Evolutionary conservation across 2,888 invertebrate genomes (phyloP).

Genomic region (Lutraria lutraria): DNA sequence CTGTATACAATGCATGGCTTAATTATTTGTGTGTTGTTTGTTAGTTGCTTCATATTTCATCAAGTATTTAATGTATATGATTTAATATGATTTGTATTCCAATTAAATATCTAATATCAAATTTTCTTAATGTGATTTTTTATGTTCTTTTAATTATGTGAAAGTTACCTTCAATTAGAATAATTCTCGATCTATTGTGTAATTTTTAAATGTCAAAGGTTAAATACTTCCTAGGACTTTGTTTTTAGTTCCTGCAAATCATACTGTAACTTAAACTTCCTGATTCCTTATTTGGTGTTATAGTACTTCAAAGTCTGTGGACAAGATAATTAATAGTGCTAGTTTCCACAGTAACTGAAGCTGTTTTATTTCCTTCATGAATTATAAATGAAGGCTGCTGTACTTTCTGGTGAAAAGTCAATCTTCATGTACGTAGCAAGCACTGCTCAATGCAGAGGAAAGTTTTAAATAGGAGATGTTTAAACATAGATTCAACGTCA

Average conservation of each 20-base stretch:
- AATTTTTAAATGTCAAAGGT: too few relatives aligned
- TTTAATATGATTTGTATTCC: too few relatives aligned
- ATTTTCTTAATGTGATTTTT: background rate
- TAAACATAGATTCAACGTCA: too few relatives aligned
- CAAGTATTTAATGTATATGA: too few relatives aligned
- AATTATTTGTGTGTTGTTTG: background rate
- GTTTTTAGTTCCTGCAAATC: background rate
- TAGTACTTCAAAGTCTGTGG: background rate
- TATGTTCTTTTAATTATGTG: background rate
- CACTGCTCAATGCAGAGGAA: background rate
- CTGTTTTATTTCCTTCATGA: background rate
- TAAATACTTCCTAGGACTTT: too few relatives aligned
- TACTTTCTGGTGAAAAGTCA: background rate
- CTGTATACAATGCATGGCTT: background rate
- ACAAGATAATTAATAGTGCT: background rate
- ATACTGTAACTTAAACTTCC: background rate
- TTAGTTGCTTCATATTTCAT: too few relatives aligned
- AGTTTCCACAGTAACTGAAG: background rate
- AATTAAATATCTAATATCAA: too few relatives aligned
- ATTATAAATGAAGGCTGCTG: conserved; percentile 8
- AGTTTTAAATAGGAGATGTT: background rate
- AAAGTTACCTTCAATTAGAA: too few relatives aligned
- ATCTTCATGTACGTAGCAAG: background rate
- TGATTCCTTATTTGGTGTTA: background rate
- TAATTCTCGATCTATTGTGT: too few relatives aligned